Percentiles rank a stretch among this genome's conserved stretches.
Conservation (phyloP, 2,797 vertebrate species). For the Podargus strigoides region DNA sequence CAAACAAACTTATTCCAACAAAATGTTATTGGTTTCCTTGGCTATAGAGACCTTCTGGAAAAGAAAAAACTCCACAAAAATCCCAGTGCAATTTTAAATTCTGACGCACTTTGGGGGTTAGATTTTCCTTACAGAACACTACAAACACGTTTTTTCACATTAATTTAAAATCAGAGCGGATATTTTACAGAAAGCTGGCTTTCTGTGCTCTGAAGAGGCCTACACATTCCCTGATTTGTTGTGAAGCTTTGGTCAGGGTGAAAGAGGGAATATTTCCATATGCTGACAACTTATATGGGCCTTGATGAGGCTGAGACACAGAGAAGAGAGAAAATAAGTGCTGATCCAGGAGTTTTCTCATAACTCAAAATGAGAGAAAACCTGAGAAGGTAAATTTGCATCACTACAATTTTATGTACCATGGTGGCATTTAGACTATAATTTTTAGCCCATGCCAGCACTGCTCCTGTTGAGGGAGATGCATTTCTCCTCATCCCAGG, state of each 20-base stretch:
- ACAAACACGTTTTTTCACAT: background rate
- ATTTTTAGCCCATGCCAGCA: background rate
- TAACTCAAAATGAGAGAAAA: background rate
- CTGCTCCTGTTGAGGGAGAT: background rate
- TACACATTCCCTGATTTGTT: background rate
- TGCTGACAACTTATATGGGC: background rate
- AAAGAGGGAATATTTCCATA: background rate
- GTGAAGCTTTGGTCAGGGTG: background rate
- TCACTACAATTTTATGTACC: background rate
- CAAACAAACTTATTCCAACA: constrained; percentile 43
- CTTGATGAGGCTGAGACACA: background rate
- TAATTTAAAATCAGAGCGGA: background rate
- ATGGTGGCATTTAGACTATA: background rate
- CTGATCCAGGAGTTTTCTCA: background rate
- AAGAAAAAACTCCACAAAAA: background rate
- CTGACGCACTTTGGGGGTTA: background rate
- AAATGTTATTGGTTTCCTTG: constrained; percentile 60
- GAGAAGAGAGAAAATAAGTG: background rate
- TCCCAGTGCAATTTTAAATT: constrained; percentile 28
- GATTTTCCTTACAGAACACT: constrained; percentile 37
- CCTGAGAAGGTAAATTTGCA: background rate
- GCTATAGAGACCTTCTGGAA: constrained; percentile 32
- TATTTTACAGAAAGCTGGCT: constrained; percentile 23
- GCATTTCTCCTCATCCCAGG: background rate
- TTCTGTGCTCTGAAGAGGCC: background rate